Evolutionary conservation across 2,888 invertebrate species (phyloP).

Genomic region (Pseudoips prasinana): DNA sequence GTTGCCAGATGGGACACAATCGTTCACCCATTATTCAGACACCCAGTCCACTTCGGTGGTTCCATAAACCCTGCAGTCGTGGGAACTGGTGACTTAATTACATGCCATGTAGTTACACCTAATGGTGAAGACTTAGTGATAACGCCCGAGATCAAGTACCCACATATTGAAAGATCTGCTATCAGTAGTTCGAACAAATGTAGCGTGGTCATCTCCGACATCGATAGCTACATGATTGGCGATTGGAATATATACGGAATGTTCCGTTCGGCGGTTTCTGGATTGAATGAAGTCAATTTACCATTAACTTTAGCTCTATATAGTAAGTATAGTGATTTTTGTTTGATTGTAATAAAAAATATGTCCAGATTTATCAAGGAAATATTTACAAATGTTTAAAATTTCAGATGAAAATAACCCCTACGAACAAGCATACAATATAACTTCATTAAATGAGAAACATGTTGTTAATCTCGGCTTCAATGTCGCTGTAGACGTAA

Average conservation of each 20-base stretch:
- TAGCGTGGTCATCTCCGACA: conserved; percentile 39
- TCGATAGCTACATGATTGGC: conserved; percentile 33
- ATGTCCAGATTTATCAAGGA: too few species aligned
- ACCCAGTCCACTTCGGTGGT: conserved; percentile 40
- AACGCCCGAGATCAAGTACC: conserved; percentile 29
- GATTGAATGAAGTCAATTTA: conserved; percentile 29
- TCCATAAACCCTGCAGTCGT: conserved; percentile 34
- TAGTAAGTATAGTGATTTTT: conserved; percentile 32
- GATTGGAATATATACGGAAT: conserved; percentile 44
- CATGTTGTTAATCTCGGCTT: conserved; percentile 34
- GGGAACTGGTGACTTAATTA: conserved; percentile 17
- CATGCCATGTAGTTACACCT: conserved; percentile 49
- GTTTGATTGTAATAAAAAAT: neutral
- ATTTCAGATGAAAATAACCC: conserved; percentile 43
- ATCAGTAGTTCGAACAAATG: conserved; percentile 22
- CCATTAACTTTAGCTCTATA: conserved; percentile 42
- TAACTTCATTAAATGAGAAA: conserved; percentile 26
- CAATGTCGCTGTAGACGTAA: conserved; percentile 24
- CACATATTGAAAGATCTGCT: conserved; percentile 33
- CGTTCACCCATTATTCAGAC: conserved; percentile 15
- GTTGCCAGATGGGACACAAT: conserved; percentile 15
- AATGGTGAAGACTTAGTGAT: conserved; percentile 40
- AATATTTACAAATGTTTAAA: neutral
- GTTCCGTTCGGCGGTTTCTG: conserved; percentile 19
- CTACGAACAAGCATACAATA: conserved; percentile 43